Base-by-base conservation (phyloP, 2,113 vertebrate genomes). In the Lathamus discolor region DNA sequence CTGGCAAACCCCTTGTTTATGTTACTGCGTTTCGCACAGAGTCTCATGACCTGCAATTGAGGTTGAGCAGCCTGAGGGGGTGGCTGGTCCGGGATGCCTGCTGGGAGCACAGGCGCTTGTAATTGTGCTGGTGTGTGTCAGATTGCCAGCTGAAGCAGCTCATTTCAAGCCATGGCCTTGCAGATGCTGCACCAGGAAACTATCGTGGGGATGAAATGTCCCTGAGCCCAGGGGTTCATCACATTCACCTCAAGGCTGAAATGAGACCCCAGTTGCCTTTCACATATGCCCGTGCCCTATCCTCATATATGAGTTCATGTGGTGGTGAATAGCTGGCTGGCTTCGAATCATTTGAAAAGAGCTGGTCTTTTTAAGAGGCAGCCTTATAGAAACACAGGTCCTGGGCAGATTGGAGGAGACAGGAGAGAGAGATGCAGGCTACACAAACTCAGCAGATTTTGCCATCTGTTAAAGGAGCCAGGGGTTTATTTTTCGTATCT, bases 1-100 rank as follows among this genome's bases (percentile, higher is more conserved):
- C 72, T 95, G 92, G 88, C 72, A 94, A 61, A 86, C 43, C 66
- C 2, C 0, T 35, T 92, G 88, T 94, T 97, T 93, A 84, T 49
- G 49, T 79, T 67, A 46, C 0, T 62, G 64, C 25, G 11, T 72
- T 86, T 83, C 5, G 24, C 25, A 24, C 16, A 13, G 55, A 66
- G 73, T 61, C 57, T 66, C 41, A 7, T 59, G 76, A 68, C 69
- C 51, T 33, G 68, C 61, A 48, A 59, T 44, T 2, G 46, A 72
- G 62, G 70, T 9, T 49, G 48, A 64, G 83, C 77, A 27, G 51
- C 55, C 59, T 0, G 10, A 20, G 23, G 11, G 12, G 59, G 7
- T 23, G 16, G 10, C 33, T 29, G 57, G 17, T 31, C 54, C 0
- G 1, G 59, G 55, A 11, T 37, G 67, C 51, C 44, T 31, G 28